Base-by-base conservation (phyloP, 1,140 invertebrate species). In the Hyles euphorbiae region DNA sequence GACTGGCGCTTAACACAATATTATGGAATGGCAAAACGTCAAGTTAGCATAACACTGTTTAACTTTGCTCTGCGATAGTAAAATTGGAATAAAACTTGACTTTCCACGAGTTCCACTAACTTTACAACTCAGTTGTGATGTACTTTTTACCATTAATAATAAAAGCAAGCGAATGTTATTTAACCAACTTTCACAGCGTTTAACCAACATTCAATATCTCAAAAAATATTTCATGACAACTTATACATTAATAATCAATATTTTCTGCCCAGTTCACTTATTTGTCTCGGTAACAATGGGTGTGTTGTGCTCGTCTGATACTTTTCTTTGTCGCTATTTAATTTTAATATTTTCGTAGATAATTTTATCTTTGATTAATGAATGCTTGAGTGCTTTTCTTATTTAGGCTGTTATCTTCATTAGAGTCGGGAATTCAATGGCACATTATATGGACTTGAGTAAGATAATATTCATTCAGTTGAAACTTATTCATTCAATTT, bases 1-100 rank as follows among this genome's bases (percentile, higher is more conserved):
- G 70, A 74, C 72, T 67, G 56, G 62, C 69, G 75, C 76, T 81
- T 81, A 79, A 81, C 70, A 78, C 74, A 83, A 83, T 83, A 83
- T 83, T 83, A 81, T 79, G 76, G 66, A 69, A 75, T 67, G 65
- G 70, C 65, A 63, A 70, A 76, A 76, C 74, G 72, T 79, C 72
- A 83, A 83, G 61, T 79, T 74, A 73, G 67, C 74, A 79, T 76
- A 83, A 79, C 78, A 72, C 62, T 72, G 72, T 76, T 76, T 73
- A 70, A 78, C 67, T 76, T 79, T 51, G 45, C 53, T 53, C 56
- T 58, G 62, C 58, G 60, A 70, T 77, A 70, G 67, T 64, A 54
- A 74, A 66, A 66, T 67, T 60, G 52, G 55, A 67, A 71, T 68
- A 70, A 68, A 64, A 59, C 32, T 9, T 34, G 12, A 40, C 36